Base-by-base conservation (phyloP, 2,113 vertebrate genomes). In the Heterochromis multidens region DNA sequence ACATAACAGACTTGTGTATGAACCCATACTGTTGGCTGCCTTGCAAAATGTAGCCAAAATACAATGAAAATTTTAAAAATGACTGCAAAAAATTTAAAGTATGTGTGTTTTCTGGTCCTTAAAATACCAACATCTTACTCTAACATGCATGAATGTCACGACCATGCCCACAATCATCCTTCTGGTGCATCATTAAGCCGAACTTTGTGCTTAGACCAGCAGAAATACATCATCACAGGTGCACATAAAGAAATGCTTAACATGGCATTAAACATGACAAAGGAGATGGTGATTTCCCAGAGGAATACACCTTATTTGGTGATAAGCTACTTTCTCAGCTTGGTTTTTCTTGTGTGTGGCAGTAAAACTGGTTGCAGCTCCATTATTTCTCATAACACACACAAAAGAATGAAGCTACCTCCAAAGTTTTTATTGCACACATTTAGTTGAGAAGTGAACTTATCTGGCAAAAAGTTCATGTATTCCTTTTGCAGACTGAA, bases 301-400 rank as follows among this genome's bases (percentile, higher is more conserved):
- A 90, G 61, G 88, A 91, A 92, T 89, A 84, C 88, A 90, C 86
- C 9, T 85, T 62, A 81, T 85, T 82, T 79, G 40, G 37, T 81
- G 2, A 84, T 80, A 86, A 89, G 80, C 23, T 17, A 80, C 77
- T 87, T 80, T 14, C 72, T 87, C 85, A 80, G 80, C 80, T 21
- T 79, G 3, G 3, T 46, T 19, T 19, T 3, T 74, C 12, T 3
- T 56, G 40, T 1, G 43, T 70, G 82, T 10, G 4, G 49, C 49
- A 70, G 65, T 19, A 72, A 72, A 72, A 72, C 25, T 52, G 43
- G 67, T 52, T 0, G 17, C 43, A 72, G 43, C 67, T 72, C 6
- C 67, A 31, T 74, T 52, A 52, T 52, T 72, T 74, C 67, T 74
- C 14, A 27, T 14, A n/a, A 52, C 17, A 52, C 49, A 72, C 43